Evolutionary conservation across 30 jellyfish, hydroid and myxozoan genomes (phyloP).

Genomic region (Chironex yamaguchii): DNA sequence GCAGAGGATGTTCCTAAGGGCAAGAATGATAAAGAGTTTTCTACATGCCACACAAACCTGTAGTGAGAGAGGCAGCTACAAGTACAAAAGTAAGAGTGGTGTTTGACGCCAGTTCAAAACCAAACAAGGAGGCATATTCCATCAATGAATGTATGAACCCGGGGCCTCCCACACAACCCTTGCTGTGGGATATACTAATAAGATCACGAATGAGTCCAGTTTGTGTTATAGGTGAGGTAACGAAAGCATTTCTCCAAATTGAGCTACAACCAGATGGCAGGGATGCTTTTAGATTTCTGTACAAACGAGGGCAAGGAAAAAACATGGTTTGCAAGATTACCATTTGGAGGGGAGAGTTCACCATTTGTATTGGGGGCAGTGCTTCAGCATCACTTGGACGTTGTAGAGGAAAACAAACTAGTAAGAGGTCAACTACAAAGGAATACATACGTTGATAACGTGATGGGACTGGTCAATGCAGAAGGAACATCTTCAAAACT

Average conservation of each 20-base stretch:
- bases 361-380: constrained; percentile 7
- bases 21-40: constrained; percentile 28
- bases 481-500: too few species aligned
- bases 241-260: too few species aligned
- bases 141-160: constrained; percentile 70
- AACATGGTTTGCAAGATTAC: not conserved
- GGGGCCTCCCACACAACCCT: too few species aligned
- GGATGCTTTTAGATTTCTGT: too few species aligned
- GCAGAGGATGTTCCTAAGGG: constrained; percentile 54
- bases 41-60: constrained; percentile 70
- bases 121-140: constrained; percentile 44
- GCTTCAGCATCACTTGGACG: not conserved
- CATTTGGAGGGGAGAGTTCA: constrained; percentile 14
- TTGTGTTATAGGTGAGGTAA: too few species aligned
- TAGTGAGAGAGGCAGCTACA: constrained; percentile 49
- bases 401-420: not conserved
- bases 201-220: too few species aligned
- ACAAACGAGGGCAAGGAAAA: not conserved
- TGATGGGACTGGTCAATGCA: too few species aligned
- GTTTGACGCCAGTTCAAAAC: constrained; percentile 73
- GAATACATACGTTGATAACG: constrained; percentile 1
- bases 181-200: too few species aligned
- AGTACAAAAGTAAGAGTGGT: constrained; percentile 68
- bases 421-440: not conserved
- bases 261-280: too few species aligned